These are phyloP conservation scores for Ochotona princeps DNA, from an alignment of 2,113 vertebrate genomes.

Conservation along the genomic window DNA sequence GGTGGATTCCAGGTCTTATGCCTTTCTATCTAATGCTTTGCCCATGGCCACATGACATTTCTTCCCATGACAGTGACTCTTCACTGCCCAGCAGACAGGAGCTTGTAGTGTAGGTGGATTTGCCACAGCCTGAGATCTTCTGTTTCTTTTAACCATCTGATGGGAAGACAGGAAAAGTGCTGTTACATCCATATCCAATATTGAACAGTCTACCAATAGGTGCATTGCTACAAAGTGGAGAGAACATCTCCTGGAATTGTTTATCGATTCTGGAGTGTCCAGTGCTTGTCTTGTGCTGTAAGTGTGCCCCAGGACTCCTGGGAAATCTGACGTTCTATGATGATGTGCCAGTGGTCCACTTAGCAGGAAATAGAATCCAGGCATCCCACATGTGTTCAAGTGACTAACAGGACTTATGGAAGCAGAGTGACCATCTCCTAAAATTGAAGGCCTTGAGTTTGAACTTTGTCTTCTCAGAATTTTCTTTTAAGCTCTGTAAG, in stretches of 20 bases:
- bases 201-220: not conserved
- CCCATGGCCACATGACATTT: not conserved
- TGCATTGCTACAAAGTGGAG: not conserved
- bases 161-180: not conserved
- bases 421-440: not conserved
- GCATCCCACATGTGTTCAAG: accelerated
- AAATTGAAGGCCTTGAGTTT: not conserved
- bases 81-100: not conserved
- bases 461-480: not conserved
- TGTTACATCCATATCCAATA: not conserved
- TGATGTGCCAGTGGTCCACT: not conserved
- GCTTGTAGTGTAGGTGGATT: not conserved
- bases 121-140: not conserved
- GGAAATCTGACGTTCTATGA: not conserved
- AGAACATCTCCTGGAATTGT: not conserved
- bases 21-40: not conserved
- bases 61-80: not conserved
- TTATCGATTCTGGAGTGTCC: not conserved
- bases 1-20: not conserved
- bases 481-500: not conserved
- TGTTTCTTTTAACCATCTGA: not conserved
- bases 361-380: not conserved
- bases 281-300: not conserved
- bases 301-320: not conserved
- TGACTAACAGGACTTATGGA: not conserved